These are phyloP conservation scores for Sebastiscus tertius DNA, from an alignment of 2,797 vertebrate species.

Conservation along the genomic window DNA sequence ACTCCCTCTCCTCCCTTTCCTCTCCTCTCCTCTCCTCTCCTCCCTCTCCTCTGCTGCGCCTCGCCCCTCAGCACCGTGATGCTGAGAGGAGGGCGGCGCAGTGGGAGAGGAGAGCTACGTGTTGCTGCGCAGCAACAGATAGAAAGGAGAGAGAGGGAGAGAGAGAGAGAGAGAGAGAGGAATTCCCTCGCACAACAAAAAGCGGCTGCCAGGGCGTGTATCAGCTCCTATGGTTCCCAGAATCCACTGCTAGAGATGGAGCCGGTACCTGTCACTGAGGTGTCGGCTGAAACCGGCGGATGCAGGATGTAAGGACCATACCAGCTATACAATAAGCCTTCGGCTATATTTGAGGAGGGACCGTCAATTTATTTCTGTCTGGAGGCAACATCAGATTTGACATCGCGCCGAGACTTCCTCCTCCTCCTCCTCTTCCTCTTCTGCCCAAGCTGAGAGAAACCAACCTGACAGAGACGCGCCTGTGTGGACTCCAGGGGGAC, in stretches of 20 bases:
- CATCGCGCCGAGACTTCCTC: conserved; percentile 4
- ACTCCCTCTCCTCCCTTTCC: conserved; percentile 31
- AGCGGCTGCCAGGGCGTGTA: conserved; percentile 62
- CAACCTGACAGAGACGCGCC: conserved; percentile 12
- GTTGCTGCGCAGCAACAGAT: conserved; percentile 83
- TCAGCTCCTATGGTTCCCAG: conserved; percentile 19
- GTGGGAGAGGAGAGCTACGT: conserved; percentile 62
- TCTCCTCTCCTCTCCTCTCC: conserved; percentile 21
- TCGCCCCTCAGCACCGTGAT: conserved; percentile 68
- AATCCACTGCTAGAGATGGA: background rate
- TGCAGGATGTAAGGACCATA: conserved; percentile 30
- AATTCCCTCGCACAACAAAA: conserved; percentile 74
- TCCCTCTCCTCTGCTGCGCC: conserved; percentile 33
- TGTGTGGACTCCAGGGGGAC: conserved; percentile 25
- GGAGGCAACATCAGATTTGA: conserved; percentile 24
- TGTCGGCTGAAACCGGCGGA: background rate
- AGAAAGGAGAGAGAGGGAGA: conserved; percentile 23
- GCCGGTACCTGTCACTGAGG: conserved; percentile 26
- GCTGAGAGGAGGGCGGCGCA: conserved; percentile 72
- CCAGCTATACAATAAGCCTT: conserved; percentile 4
- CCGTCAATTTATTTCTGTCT: background rate
- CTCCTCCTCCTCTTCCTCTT: conserved; percentile 2
- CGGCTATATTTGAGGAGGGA: conserved; percentile 2
- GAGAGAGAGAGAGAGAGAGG: conserved; percentile 46
- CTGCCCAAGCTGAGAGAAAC: background rate